Base-by-base conservation (phyloP, 2,888 invertebrate genomes). In the Plebejus melissa region DNA sequence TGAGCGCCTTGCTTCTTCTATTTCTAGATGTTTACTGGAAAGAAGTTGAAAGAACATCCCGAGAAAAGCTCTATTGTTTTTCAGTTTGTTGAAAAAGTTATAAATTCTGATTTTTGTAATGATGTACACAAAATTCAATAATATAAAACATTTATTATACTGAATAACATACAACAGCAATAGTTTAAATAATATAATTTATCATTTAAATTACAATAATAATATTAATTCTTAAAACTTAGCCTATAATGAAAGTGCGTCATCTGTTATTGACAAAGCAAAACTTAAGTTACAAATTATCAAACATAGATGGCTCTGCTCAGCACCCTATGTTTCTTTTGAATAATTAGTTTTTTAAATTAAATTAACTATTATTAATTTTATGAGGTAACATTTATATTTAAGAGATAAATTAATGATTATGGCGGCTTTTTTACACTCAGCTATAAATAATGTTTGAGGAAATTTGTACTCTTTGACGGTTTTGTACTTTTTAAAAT, bases 111-210 rank as follows among this genome's bases (percentile, higher is more conserved):
- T 41, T 41, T 41, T 41, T 5, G 7, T 54, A 54, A 54, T 54
- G 9, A 54, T 13, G 1, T 3, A 54, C 41, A 9, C n/a, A 36
- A 41, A 71, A 16, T 78, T 41, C 74, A 78, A 79, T 82, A 80
- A 83, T 83, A 82, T 85, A 85, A 87, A 87, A 86, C 85, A 86
- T 88, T 86, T 88, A 88, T 82, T 81, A 80, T 84, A 85, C 84
- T 78, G 83, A 87, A 87, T 87, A 87, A 88, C 86, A 87, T 85
- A 80, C 82, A 82, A 86, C 84, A 69, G 69, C 54, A 75, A 76
- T 69, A 60, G 50, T n/a, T 54, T 54, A 16, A 28, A 22, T n/a
- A 28, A 22, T n/a, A n/a, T 5, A 50, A 9, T 50, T 13, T n/a
- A 75, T 32, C 70, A 74, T 50, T 50, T 71, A 32, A 60, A 60